These are phyloP conservation scores for Petrocephalus zakoni DNA, from an alignment of 2,113 vertebrate genomes.

Conservation along the genomic window DNA sequence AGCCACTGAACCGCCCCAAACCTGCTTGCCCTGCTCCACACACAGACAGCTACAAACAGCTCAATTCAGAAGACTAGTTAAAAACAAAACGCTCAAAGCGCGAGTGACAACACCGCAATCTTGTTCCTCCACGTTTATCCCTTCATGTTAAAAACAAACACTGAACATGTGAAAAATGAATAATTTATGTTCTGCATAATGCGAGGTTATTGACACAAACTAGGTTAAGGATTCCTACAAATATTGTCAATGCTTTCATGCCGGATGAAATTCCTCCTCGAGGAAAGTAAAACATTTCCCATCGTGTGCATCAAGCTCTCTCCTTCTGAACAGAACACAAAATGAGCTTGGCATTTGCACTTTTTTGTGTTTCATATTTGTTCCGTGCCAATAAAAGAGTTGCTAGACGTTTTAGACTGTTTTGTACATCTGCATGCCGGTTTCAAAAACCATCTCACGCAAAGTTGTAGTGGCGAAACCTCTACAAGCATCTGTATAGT, in stretches of 20 bases:
- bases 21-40: neutral
- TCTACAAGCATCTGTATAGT: neutral
- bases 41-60: neutral
- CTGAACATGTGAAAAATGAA: neutral
- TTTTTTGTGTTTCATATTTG: neutral
- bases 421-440: slow-evolving; percentile 15
- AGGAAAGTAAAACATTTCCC: slow-evolving; percentile 5
- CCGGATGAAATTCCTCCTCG: neutral
- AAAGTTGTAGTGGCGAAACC: neutral
- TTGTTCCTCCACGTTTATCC: neutral
- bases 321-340: slow-evolving; percentile 37
- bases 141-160: slow-evolving; percentile 7
- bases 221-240: slow-evolving; percentile 13
- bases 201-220: slow-evolving; percentile 16
- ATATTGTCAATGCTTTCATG: slow-evolving; percentile 8
- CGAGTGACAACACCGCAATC: neutral
- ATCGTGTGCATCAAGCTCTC: neutral
- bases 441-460: neutral
- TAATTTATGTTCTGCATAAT: slow-evolving; percentile 5
- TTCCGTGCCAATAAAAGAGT: neutral
- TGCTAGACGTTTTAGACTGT: neutral
- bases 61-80: neutral
- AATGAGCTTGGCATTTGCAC: slow-evolving; percentile 41
- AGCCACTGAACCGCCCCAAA: neutral
- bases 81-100: neutral